Percentiles rank a stretch among this genome's conserved stretches.
phyloP scores from a whole-genome alignment of 2,888 invertebrate species.

The Synergus laeviventris region DNA sequence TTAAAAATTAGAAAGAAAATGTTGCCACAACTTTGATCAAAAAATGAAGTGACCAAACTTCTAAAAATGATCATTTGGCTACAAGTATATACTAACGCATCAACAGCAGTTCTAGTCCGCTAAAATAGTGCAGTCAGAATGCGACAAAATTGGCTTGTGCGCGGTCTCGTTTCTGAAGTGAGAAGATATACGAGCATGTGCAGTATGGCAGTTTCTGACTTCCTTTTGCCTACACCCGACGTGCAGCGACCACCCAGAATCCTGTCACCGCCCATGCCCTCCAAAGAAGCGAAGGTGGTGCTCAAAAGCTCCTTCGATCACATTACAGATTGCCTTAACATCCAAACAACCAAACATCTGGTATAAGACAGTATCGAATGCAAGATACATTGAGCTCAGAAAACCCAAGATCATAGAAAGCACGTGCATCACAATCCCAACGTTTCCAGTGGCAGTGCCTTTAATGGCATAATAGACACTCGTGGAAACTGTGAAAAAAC shows the following conservation, averaged over 20 bases:
- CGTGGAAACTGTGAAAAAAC: constrained; percentile 45
- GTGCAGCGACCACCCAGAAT: constrained; percentile 72
- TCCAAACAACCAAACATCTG: constrained; percentile 36
- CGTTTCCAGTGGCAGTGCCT: neutral
- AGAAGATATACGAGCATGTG: constrained; percentile 69
- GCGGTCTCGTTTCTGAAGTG: constrained; percentile 61
- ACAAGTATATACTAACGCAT: neutral
- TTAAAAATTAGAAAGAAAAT: no score
- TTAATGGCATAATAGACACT: constrained; percentile 19
- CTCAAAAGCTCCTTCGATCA: constrained; percentile 50
- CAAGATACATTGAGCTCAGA: neutral
- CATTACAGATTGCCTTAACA: constrained; percentile 20
- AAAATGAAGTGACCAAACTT: no score
- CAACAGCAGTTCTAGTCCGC: neutral
- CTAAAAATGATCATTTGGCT: neutral
- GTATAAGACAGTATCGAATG: neutral
- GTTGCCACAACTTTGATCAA: no score
- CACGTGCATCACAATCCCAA: constrained; percentile 9
- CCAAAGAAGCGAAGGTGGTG: constrained; percentile 56
- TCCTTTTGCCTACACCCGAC: constrained; percentile 65
- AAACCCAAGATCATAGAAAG: neutral
- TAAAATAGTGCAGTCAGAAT: constrained; percentile 12
- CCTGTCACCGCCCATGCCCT: constrained; percentile 70
- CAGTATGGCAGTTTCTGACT: constrained; percentile 58
- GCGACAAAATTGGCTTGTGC: constrained; percentile 17